Conservation (phyloP, 2,113 vertebrate species). For the Trogon melanurus region DNA sequence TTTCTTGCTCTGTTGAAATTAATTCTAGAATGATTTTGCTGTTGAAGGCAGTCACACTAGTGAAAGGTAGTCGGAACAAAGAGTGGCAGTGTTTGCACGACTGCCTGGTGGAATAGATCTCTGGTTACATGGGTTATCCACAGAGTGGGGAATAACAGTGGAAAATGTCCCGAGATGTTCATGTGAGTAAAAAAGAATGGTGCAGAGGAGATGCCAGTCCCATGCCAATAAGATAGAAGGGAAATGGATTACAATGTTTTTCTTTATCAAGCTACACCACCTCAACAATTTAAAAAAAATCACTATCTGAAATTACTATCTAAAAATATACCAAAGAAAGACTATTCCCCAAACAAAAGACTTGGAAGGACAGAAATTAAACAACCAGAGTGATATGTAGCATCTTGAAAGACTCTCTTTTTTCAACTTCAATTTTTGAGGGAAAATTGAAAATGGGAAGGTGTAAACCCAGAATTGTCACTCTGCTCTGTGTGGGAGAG, state of each 20-base stretch:
- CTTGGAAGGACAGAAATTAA: neutral
- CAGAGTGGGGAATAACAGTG: neutral
- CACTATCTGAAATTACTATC: neutral
- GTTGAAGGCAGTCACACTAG: neutral
- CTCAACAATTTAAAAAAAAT: neutral
- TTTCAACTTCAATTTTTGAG: neutral
- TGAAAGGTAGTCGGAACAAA: neutral
- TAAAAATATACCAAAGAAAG: neutral
- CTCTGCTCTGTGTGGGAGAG: neutral
- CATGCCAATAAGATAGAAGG: neutral
- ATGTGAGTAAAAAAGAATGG: neutral
- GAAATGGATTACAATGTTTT: neutral
- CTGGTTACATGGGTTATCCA: neutral
- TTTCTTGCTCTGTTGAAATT: neutral
- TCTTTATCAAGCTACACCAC: neutral
- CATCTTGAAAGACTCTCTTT: neutral
- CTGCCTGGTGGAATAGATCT: neutral
- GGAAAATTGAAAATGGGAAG: neutral
- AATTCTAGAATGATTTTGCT: neutral
- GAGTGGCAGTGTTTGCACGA: fast-evolving
- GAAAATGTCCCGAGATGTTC: neutral
- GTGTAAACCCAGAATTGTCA: neutral
- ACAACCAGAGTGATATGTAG: neutral
- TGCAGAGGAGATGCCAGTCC: neutral
- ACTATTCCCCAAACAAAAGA: neutral